These are phyloP conservation scores for Cardinalis cardinalis DNA, from an alignment of 2,113 vertebrate genomes.

Conservation along the genomic window DNA sequence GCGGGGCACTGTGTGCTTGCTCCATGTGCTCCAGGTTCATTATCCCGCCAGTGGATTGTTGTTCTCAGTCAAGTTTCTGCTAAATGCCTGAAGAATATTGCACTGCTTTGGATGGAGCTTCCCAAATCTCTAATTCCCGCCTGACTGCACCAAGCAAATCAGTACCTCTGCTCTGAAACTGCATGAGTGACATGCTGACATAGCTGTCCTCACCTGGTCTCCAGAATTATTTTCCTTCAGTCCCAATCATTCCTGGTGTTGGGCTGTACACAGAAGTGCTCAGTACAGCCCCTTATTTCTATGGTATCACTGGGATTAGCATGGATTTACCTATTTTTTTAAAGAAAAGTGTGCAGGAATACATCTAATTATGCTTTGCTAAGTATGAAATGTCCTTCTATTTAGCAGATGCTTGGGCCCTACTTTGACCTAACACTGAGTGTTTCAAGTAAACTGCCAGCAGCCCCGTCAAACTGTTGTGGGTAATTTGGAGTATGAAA, in stretches of 20 bases:
- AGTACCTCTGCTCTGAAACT: not conserved
- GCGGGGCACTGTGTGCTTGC: rapidly evolving
- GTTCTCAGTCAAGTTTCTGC: not conserved
- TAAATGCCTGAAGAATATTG: not conserved
- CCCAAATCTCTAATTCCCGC: not conserved
- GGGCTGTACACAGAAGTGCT: not conserved
- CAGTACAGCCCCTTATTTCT: not conserved
- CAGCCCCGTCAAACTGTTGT: slow-evolving; percentile 84
- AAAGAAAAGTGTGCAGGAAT: slow-evolving; percentile 41
- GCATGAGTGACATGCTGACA: not conserved
- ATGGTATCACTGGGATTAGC: not conserved
- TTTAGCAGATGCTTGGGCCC: slow-evolving; percentile 78
- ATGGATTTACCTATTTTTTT: slow-evolving; percentile 17
- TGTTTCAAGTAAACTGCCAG: slow-evolving; percentile 80
- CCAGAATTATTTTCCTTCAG: not conserved
- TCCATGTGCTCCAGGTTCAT: not conserved
- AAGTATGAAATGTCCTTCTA: slow-evolving; percentile 74
- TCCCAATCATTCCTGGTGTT: not conserved
- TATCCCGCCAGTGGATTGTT: not conserved
- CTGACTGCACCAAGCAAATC: not conserved
- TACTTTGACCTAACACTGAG: slow-evolving; percentile 80
- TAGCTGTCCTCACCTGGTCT: not conserved
- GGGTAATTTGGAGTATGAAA: slow-evolving; percentile 91
- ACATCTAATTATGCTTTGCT: slow-evolving; percentile 74
- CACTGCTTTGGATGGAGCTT: not conserved